Base-by-base conservation (phyloP, 1,140 invertebrate genomes). In the Tetranychus cinnabarinus region DNA sequence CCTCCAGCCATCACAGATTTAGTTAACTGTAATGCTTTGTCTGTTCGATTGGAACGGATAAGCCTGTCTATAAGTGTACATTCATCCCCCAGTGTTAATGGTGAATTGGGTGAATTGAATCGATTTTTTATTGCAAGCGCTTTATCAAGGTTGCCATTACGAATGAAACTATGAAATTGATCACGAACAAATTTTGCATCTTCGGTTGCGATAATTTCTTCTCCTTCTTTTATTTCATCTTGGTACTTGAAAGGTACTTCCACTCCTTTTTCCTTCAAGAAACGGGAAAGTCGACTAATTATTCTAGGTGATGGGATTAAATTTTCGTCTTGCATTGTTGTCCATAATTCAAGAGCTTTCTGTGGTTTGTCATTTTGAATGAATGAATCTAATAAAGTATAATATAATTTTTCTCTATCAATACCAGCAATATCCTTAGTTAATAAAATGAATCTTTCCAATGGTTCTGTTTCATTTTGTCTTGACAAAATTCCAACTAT, bases 281-380 rank as follows among this genome's bases (percentile, higher is more conserved):
- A 64, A 3, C 65, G 62, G 13, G 62, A 66, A 23, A 69, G 58
- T 33, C 61, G 64, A 15, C 65, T 64, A 12, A 69, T 61, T 15
- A 67, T 69, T 13, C 62, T 42, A 12, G 33, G 50, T 13, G 59
- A 59, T n/a, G 68, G 66, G 12, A 47, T 50, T 1, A 68, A 2
- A 56, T 62, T 60, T 50, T 69, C 67, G 46, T 69, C 68, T 54
- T 69, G 68, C 46, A 67, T 68, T 45, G 48, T n/a, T 31, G 61
- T 61, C 61, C 66, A 64, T 12, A 67, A 62, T 37, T 67, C 63
- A 46, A 67, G 48, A 4, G 67, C 67, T 59, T 65, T 66, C 4
- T 65, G 55, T 15, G 59, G 10, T 13, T 64, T 56, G n/a, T 64
- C 63, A 33, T 57, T 52, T 33, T 61, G 62, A 23, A 59, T 65